Evolutionary conservation across 2,113 vertebrate genomes (phyloP), one percentile per base, ranked within the genome.

Genomic region (Zapornia atra): DNA sequence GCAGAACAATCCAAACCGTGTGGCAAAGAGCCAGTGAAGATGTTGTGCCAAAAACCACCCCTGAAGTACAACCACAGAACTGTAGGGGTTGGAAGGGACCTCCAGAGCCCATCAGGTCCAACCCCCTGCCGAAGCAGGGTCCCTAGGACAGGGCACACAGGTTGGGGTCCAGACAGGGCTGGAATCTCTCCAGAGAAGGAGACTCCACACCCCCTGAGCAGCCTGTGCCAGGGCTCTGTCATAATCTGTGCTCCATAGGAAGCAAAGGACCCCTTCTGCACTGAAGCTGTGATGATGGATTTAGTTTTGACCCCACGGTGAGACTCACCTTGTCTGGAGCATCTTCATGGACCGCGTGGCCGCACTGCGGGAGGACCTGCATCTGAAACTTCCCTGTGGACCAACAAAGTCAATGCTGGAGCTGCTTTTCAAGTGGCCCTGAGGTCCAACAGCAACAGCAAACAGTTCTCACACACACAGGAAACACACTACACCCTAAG

Each of bases 331-430:
- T 99, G 95, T 99, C 99, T 12, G 99, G 99, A 38, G 98, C 99
- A 25, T 99, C 99, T 97, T 99, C 99, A 2, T 99, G 99, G 82
- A 99, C 99, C n/a, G 99, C 99, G 2, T 99, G 99, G 86, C 99
- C 99, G 80, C 99, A 99, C 97, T 99, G 99, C 5, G 99, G 99
- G 44, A 99, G 98, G 59, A 99, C 99, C 96, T 99, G 99, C 99
- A 99, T 99, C 98, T 99, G 99, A 96, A 99, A 99, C 98, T 99
- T 99, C 72, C 99, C 99, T 99, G 97, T 14, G 56, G 44, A 93
- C 22, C 21, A 88, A 96, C 12, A 97, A 80, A 95, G 63, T 26
- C 77, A 81, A 46, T 53, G 79, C 40, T 10, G 10, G 38, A 86
- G 12, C 14, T 38, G 73, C 44, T 68, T 61, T 38, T 42, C 48